Evolutionary conservation across 2,888 invertebrate genomes (phyloP).

Genomic region (Magallana nippona): DNA sequence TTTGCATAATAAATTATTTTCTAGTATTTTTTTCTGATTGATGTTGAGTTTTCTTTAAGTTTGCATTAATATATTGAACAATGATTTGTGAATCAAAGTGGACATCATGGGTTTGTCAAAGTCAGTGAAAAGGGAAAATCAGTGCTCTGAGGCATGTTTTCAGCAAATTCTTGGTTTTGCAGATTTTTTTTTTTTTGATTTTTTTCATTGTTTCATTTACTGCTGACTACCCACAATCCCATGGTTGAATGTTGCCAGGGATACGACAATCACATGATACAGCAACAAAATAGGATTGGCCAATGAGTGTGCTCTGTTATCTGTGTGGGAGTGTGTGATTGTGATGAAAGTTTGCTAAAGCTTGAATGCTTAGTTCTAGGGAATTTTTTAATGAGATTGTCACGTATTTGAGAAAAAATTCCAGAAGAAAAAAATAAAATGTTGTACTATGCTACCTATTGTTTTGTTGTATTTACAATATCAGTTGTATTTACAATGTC

Average conservation of each 20-base stretch:
- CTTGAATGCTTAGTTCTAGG: slow-evolving; percentile 54
- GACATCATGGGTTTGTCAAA: slow-evolving; percentile 1
- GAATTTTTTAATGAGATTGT: slow-evolving; percentile 57
- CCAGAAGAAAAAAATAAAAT: slow-evolving; percentile 51
- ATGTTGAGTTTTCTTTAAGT: slow-evolving; percentile 33
- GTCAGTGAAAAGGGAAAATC: background rate
- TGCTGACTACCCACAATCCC: slow-evolving; percentile 32
- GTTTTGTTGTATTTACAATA: background rate
- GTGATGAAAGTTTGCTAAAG: slow-evolving; percentile 41
- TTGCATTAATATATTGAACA: slow-evolving; percentile 28
- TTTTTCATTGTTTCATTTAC: slow-evolving; percentile 21
- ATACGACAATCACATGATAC: slow-evolving; percentile 32
- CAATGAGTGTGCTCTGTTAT: slow-evolving; percentile 38
- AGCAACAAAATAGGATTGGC: slow-evolving; percentile 37
- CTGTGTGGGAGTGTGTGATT: slow-evolving; percentile 36
- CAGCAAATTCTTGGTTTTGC: slow-evolving; percentile 26
- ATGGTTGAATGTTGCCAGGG: slow-evolving; percentile 13
- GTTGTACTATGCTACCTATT: slow-evolving; percentile 49
- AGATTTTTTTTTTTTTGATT: background rate
- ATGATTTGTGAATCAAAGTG: slow-evolving; percentile 1
- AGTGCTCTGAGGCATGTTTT: background rate
- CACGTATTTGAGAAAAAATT: slow-evolving; percentile 54
- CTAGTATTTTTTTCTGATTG: slow-evolving; percentile 25
- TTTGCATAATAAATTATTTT: slow-evolving; percentile 35
- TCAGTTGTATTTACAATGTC: background rate